phyloP scores from a whole-genome alignment of 2,888 invertebrate species.

The Xylota sylvarum region DNA sequence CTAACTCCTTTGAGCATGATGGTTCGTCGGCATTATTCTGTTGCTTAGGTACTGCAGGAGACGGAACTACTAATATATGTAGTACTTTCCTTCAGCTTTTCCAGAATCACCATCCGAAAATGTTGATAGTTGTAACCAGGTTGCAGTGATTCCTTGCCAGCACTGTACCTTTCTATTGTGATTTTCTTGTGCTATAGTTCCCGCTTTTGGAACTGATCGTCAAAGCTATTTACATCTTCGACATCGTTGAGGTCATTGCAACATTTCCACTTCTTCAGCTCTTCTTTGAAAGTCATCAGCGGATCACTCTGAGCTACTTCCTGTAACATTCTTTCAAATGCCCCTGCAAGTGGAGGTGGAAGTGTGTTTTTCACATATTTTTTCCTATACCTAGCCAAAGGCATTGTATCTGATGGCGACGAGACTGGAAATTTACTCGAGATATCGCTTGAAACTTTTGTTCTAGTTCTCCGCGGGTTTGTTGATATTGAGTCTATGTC shows the following conservation, averaged over 20 bases:
- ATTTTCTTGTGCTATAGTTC: slow-evolving; percentile 72
- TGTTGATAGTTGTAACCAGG: slow-evolving; percentile 78
- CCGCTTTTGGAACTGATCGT: slow-evolving; percentile 79
- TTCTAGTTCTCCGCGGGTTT: slow-evolving; percentile 47
- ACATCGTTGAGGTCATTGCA: slow-evolving; percentile 81
- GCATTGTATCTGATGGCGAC: slow-evolving; percentile 80
- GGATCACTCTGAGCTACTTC: slow-evolving; percentile 81
- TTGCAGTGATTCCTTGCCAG: slow-evolving; percentile 8
- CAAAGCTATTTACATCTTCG: slow-evolving; percentile 83
- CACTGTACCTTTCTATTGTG: slow-evolving; percentile 40
- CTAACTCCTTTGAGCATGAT: slow-evolving; percentile 72
- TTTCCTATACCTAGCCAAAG: slow-evolving; percentile 79
- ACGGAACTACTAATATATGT: slow-evolving; percentile 6
- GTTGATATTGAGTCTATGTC: slow-evolving; percentile 71
- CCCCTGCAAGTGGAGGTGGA: slow-evolving; percentile 81
- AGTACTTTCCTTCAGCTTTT: slow-evolving; percentile 73
- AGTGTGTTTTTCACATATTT: slow-evolving; percentile 82
- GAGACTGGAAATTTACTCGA: slow-evolving; percentile 84
- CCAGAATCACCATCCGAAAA: slow-evolving; percentile 78
- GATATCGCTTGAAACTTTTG: slow-evolving; percentile 79
- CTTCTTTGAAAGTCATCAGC: slow-evolving; percentile 81
- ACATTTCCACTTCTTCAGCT: slow-evolving; percentile 81
- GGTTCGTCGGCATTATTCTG: slow-evolving; percentile 62
- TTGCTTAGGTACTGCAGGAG: not conserved
- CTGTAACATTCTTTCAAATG: slow-evolving; percentile 81